Evolutionary conservation across 2,113 vertebrate genomes (phyloP).

Genomic region (Hemibagrus wyckioides): DNA sequence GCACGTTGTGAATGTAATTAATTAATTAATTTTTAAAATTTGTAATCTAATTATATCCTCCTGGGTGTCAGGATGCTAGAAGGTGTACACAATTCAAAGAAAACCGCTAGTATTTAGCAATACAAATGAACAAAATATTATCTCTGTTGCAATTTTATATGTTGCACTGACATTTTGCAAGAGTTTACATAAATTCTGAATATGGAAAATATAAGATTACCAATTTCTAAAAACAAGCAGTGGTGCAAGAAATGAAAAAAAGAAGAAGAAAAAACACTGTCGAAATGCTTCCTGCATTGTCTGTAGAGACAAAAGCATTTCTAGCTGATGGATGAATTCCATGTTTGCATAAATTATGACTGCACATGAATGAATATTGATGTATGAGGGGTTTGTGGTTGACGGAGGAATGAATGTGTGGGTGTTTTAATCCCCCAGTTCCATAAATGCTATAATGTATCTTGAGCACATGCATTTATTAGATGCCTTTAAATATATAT

Average conservation of each 20-base stretch:
- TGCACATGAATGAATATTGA: conserved; percentile 37
- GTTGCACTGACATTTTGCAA: conserved; percentile 66
- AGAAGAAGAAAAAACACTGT: neutral
- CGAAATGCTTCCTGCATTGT: neutral
- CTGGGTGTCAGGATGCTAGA: conserved; percentile 45
- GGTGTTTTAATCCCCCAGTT: neutral
- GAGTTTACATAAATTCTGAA: conserved; percentile 67
- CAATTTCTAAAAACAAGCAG: conserved; percentile 52
- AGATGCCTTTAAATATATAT: neutral
- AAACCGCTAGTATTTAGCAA: conserved; percentile 8
- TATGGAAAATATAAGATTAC: conserved; percentile 62
- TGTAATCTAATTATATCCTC: conserved; percentile 25
- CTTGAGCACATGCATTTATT: neutral
- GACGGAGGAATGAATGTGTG: neutral
- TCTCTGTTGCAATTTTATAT: conserved; percentile 64
- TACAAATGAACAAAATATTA: conserved; percentile 64
- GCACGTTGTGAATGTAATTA: neutral
- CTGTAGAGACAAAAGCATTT: conserved; percentile 4
- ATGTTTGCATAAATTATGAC: neutral
- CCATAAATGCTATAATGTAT: neutral
- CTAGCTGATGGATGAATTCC: neutral
- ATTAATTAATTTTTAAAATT: neutral
- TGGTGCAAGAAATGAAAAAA: conserved; percentile 35
- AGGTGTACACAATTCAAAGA: neutral
- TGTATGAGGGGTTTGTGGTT: conserved; percentile 20